Evolutionary conservation across 37 sponge, comb jelly and placozoan species (phyloP).

Genomic region (Halichondria panicea): DNA sequence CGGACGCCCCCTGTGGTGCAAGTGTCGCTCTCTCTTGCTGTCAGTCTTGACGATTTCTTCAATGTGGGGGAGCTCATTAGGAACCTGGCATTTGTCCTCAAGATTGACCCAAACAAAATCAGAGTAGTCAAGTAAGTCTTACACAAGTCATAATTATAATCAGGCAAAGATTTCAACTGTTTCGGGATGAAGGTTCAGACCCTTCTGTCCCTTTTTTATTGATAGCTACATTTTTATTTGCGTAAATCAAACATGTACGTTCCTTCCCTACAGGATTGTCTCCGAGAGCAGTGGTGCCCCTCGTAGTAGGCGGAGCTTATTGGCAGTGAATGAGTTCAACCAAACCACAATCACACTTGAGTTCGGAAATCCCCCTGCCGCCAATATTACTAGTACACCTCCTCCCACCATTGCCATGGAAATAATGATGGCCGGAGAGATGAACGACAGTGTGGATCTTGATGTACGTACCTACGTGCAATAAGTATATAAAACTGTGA

Average conservation of each 20-base stretch:
- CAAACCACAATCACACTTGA: constrained; percentile 44
- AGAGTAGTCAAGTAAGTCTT: constrained; percentile 65
- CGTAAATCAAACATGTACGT: not conserved
- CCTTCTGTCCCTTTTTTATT: too few species aligned
- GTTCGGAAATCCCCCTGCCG: constrained; percentile 58
- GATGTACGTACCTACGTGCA: too few species aligned
- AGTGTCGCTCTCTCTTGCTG: constrained; percentile 66
- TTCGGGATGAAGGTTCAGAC: too few species aligned
- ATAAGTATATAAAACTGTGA: too few species aligned
- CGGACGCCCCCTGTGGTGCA: constrained; percentile 79
- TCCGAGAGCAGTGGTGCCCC: not conserved
- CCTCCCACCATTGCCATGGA: constrained; percentile 23
- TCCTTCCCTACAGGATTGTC: constrained; percentile 9
- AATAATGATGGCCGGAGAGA: constrained; percentile 15
- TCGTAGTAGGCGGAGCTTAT: not conserved
- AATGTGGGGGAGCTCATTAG: constrained; percentile 44
- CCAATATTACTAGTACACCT: constrained; percentile 25
- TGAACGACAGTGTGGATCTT: constrained; percentile 39
- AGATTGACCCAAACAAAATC: constrained; percentile 56
- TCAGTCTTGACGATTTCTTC: constrained; percentile 84
- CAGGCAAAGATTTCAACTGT: too few species aligned
- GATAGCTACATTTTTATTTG: too few species aligned
- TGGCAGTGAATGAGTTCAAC: not conserved
- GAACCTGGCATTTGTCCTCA: constrained; percentile 76
- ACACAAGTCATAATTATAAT: too few species aligned